Evolutionary conservation across 2,113 vertebrate species (phyloP), one percentile per base, ranked within the genome.

Genomic region (Sebastes schlegelii): DNA sequence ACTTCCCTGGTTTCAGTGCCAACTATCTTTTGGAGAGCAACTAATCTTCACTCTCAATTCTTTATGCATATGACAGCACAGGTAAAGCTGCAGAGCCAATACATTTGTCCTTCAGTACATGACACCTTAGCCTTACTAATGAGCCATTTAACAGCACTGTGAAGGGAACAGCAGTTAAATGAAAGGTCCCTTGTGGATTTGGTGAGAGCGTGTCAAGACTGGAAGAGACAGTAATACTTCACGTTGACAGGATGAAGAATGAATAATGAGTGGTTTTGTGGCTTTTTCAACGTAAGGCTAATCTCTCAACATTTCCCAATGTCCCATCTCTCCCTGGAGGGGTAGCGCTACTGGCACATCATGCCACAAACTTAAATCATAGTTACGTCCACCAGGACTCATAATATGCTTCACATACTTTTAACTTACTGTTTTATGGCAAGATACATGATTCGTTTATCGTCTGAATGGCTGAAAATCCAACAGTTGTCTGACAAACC

Each of bases 221-320:
- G 91, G 84, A 66, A 80, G 77, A 89, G 86, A 85, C 76, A 83
- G 91, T 89, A 90, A 95, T 93, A 74, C 79, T 77, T 95, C 91
- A 94, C 85, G 83, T 79, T 94, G 94, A 93, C 93, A 91, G 85
- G 82, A 86, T 80, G 70, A 85, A 86, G 88, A 91, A 93, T 94
- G 89, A 95, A 90, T 89, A 94, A 93, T 91, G 88, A 90, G 70
- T 69, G 60, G 72, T 78, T 77, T 86, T 75, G 42, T 14, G 71
- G 78, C 62, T 82, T 70, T 91, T 88, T 89, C 80, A 80, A 54
- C 26, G 61, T 64, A 52, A 87, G 46, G 76, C 86, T 92, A 90
- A 94, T 94, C 89, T 86, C 87, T 82, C 74, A 75, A 74, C 58
- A 77, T 79, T 85, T 77, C 82, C 74, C 46, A 66, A 40, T 48